Evolutionary conservation across 2,113 vertebrate species (phyloP), one percentile per base, ranked within the genome.

Genomic region (Puma concolor): DNA sequence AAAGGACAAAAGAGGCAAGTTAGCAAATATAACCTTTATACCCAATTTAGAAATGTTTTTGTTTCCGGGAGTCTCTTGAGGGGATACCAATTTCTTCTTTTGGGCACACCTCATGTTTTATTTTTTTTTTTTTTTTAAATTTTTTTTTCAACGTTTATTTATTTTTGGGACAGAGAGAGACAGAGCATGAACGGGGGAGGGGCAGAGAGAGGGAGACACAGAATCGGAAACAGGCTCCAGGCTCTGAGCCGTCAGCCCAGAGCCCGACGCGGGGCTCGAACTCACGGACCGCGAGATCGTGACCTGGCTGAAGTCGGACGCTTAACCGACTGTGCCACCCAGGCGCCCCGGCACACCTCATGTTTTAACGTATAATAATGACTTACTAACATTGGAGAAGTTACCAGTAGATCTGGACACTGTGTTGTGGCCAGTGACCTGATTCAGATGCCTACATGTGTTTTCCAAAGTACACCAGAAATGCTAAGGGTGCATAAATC

Each of bases 391-490:
- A 0, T 33, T 44, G 9, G 25, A 33, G n/a, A 95, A 79, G 29
- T 77, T 23, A 66, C 67, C 77, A 69, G 29, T n/a, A 54, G 33
- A 63, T 29, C 8, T 82, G 63, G 57, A 7, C 11, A 63, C 52
- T 87, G 17, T 91, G 17, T 91, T 81, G 85, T 11, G 44, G 23
- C 23, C 2, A 88, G 17, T 69, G 79, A 88, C 33, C 25, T 83
- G 14, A 23, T 25, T 95, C 38, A 88, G 12, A 74, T 52, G 38
- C 29, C 71, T 29, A 31, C 6, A 4, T 38, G 50, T 3, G 1
- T 93, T 87, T 81, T 82, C 44, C 27, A 60, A 92, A 96, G 27
- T 86, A 52, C 71, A 79, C 66, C 31, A 92, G 67, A 94, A 92
- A 89, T 57, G 77, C 88, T n/a, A 76, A 79, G 36, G 10, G 77